Evolutionary conservation across 2,888 invertebrate genomes (phyloP).

Genomic region (Thelaira solivaga): DNA sequence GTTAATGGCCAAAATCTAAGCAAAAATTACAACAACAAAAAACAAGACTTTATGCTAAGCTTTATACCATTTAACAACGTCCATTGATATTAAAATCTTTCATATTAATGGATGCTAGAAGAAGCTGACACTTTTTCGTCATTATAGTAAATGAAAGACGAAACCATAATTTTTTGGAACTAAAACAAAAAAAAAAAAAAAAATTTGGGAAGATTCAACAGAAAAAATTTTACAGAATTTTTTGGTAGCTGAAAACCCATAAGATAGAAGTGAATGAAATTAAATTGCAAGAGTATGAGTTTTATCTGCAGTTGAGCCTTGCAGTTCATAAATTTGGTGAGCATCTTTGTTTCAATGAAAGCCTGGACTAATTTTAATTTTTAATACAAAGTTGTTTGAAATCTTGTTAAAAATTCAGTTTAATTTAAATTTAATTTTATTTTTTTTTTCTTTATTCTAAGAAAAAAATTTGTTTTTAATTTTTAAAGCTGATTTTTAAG

Average conservation of each 20-base stretch:
- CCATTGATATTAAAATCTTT: conserved; percentile 64
- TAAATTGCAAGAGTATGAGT: conserved; percentile 36
- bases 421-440: too few species aligned
- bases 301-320: conserved; percentile 41
- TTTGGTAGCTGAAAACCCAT: conserved; percentile 38
- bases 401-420: too few species aligned
- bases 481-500: not conserved
- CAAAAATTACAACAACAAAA: conserved; percentile 19
- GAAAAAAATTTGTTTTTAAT: too few species aligned
- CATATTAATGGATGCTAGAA: conserved; percentile 67
- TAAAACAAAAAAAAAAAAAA: conserved; percentile 45
- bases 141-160: conserved; percentile 70
- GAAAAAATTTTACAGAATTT: conserved; percentile 5
- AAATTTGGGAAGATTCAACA: conserved; percentile 7
- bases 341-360: not conserved
- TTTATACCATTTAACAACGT: conserved; percentile 62
- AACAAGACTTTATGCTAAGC: conserved; percentile 49
- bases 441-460: too few species aligned
- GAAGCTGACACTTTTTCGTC: conserved; percentile 75
- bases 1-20: conserved; percentile 31
- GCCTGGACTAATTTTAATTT: too few species aligned
- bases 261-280: conserved; percentile 18
- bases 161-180: conserved; percentile 62
- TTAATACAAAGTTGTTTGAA: too few species aligned
- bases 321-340: not conserved